phyloP scores from a whole-genome alignment of 2,113 vertebrate genomes.

The Microtus oregoni region DNA sequence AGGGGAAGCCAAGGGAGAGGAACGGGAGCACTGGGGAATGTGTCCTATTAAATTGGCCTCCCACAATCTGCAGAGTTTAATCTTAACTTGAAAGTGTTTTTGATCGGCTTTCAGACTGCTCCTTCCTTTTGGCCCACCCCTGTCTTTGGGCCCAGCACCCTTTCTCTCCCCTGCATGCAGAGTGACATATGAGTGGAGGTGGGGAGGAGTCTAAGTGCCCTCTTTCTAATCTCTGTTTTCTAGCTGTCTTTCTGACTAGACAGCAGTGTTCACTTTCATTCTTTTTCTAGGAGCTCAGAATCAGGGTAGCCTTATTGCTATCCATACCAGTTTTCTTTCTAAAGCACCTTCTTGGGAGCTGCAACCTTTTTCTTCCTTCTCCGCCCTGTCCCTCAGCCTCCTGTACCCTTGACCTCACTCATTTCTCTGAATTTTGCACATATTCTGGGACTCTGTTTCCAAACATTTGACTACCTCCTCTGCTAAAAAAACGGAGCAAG shows the following conservation, averaged over 20 bases:
- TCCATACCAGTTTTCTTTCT: neutral
- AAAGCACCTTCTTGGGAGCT: neutral
- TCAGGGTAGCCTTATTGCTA: slow-evolving; percentile 7
- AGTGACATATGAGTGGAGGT: slow-evolving; percentile 11
- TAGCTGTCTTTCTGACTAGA: slow-evolving; percentile 73
- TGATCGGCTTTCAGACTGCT: slow-evolving; percentile 75
- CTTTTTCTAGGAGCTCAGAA: slow-evolving; percentile 56
- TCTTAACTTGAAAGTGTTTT: slow-evolving; percentile 81
- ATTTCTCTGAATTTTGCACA: slow-evolving; percentile 64
- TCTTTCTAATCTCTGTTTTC: slow-evolving; percentile 56
- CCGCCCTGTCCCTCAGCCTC: neutral
- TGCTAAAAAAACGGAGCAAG: slow-evolving; percentile 81
- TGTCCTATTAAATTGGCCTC: slow-evolving; percentile 79
- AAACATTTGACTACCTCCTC: slow-evolving; percentile 77
- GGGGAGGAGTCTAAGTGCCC: neutral
- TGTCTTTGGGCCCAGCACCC: slow-evolving; percentile 56
- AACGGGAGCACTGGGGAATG: slow-evolving; percentile 29
- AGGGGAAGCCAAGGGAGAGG: slow-evolving; percentile 67
- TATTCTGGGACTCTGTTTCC: slow-evolving; percentile 73
- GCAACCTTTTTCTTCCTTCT: neutral
- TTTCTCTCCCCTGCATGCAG: slow-evolving; percentile 9
- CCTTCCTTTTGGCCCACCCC: slow-evolving; percentile 52
- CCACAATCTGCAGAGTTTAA: slow-evolving; percentile 76
- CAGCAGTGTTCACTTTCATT: slow-evolving; percentile 55
- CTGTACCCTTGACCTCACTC: slow-evolving; percentile 62